Base-by-base conservation (phyloP, 2,113 vertebrate genomes). In the Rhabdomys dilectus region DNA sequence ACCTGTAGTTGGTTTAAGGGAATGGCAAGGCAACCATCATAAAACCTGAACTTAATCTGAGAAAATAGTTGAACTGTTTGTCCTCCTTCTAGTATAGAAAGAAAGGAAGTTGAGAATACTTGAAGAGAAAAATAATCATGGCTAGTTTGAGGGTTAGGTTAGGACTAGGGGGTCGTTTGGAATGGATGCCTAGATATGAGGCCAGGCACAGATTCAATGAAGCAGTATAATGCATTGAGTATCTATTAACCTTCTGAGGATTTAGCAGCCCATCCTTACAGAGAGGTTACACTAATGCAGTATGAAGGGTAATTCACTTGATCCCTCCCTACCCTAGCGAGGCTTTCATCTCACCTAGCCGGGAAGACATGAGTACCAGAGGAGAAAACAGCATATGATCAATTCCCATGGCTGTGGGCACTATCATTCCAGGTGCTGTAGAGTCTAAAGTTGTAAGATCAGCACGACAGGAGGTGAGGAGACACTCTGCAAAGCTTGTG, bases 1-100 rank as follows among this genome's bases (percentile, higher is more conserved):
- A 80, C 72, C 26, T 80, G 34, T 15, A 31, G 88, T 95, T 91
- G 60, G 42, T 97, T 70, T 94, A n/a, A 66, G 64, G 34, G 48
- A 88, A 66, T 8, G 82, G 62, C 86, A 39, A 64, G 76, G 66
- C 9, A 13, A 42, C 24, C 48, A 92, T 81, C 62, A 92, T 70
- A 72, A 80, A 92, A 94, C 11, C 36, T 78, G 60, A 91, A 88
- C 29, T 7, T 81, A 39, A 94, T 45, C 76, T 19, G 17, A 21
- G 85, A 39, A 62, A 90, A 68, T 64, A 42, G 81, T 60, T 53
- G 78, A 82, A 94, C 11, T 45, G 26, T 19, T 62, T 62, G n/a
- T 42, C 84, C n/a, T 78, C 77, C 21, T 86, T 72, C 26, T 29
- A 21, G 10, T 39, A 72, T 0, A 29, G 24, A 16, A 91, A 91